Evolutionary conservation across 2,888 invertebrate genomes (phyloP), one percentile per base, ranked within the genome.

Genomic region (Frankliniella fusca): DNA sequence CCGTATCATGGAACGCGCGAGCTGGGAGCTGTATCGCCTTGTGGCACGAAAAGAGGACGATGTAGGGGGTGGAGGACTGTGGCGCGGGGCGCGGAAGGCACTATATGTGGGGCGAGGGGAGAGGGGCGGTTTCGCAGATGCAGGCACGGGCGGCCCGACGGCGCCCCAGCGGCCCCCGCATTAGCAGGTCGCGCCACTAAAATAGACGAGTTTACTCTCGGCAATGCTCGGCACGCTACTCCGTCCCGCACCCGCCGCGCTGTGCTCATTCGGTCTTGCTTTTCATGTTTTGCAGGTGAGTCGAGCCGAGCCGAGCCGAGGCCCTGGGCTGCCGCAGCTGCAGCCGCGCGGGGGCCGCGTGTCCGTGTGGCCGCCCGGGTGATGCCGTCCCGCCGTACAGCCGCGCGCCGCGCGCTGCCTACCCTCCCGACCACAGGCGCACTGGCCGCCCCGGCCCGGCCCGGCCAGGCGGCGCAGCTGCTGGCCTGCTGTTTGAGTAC

Each of bases 201-300:
- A 76, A 27, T 27, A 7, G 12, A 27, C 70, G 27, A 76, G 27
- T 76, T 76, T 76, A 76, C 70, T 76, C 70, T 8, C 12, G 54
- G 54, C 54, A 18, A 15, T 12, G 54, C 54, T 54, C 54, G 54
- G 54, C 54, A 54, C 54, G 54, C 54, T 54, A 54, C 18, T 2
- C 18, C 54, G 54, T 9, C 54, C 54, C 54, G 54, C 15, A n/a
- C 15, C 18, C 54, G 54, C 15, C 54, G 54, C 54, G 54, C 54
- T 54, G 54, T 18, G 61, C 70, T 23, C 70, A 76, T 76, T 76
- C 70, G 10, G 70, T 76, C 5, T 27, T 76, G 70, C 70, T 76
- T 76, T 76, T 76, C 70, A 76, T 76, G 70, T 23, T 12, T 38
- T 27, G 27, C 70, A 76, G 70, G 70, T 76, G 70, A 76, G 70